A percentile compares a stretch with the other conserved stretches of the same genome.
Conservation (phyloP, 2,888 invertebrate species). For the Lysandra bellargus region DNA sequence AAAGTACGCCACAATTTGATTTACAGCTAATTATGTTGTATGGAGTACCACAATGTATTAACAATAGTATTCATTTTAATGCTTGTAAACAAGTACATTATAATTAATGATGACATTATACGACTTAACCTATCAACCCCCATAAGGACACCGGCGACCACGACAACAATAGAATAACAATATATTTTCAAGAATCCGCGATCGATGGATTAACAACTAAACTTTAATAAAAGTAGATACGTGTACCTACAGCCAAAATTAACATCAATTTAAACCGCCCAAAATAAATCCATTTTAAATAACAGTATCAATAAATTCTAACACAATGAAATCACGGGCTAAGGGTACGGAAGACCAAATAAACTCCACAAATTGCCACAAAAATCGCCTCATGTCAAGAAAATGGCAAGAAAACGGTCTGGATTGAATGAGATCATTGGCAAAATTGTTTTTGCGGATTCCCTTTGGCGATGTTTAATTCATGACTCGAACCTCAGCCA, state of each 20-base stretch:
- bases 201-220: neutral
- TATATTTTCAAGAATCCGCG: too few species aligned
- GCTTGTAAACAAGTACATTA: neutral
- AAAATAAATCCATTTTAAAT: neutral
- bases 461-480: conserved; percentile 67
- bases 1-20: conserved; percentile 11
- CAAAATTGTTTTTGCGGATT: conserved; percentile 51
- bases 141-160: too few species aligned
- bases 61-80: neutral
- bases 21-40: conserved; percentile 11
- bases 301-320: conserved; percentile 20
- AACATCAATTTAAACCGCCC: neutral
- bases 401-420: conserved; percentile 44
- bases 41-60: neutral
- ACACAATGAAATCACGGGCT: conserved; percentile 26
- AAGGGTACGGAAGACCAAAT: conserved; percentile 33
- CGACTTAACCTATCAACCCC: neutral
- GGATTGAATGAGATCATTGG: conserved; percentile 48
- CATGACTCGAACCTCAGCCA: conserved; percentile 49
- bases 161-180: too few species aligned
- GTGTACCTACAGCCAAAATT: neutral
- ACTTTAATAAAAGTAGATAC: neutral
- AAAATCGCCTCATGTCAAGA: conserved; percentile 41
- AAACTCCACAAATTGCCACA: conserved; percentile 38
- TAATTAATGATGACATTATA: neutral